A percentile compares a stretch with the other conserved stretches of the same genome.
Evolutionary conservation across 2,113 vertebrate genomes (phyloP).

Genomic region (Chauna torquata): DNA sequence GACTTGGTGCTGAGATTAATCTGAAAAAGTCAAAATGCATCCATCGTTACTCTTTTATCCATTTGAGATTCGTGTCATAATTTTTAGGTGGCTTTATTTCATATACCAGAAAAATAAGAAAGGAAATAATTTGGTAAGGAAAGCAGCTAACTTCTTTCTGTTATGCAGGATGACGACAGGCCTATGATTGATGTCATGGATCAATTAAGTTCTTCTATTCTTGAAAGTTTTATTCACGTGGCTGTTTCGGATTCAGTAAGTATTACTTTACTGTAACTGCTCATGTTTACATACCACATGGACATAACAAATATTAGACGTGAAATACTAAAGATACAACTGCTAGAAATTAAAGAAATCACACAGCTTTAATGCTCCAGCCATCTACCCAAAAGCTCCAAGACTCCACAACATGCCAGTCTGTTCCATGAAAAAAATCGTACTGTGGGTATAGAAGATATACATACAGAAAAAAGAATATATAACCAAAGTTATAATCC

Average conservation of each 20-base stretch:
- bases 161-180: constrained; percentile 92
- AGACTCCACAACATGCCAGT: not conserved
- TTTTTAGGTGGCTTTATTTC: constrained; percentile 2
- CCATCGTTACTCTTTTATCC: not conserved
- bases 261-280: constrained; percentile 18
- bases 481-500: not conserved
- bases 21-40: not conserved
- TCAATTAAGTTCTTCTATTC: constrained; percentile 93
- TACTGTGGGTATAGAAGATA: not conserved
- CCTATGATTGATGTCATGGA: constrained; percentile 99
- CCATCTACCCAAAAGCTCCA: not conserved
- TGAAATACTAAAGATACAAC: not conserved
- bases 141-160: constrained; percentile 4
- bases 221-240: constrained; percentile 97
- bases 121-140: not conserved
- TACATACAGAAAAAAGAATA: not conserved
- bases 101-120: not conserved
- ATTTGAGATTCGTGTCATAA: not conserved
- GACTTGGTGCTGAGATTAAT: not conserved
- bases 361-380: not conserved
- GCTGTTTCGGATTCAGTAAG: constrained; percentile 94
- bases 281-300: not conserved
- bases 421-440: not conserved
- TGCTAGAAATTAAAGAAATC: not conserved
- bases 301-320: not conserved